Conservation (phyloP, 2,113 vertebrate species). For the Eublepharis macularius region DNA sequence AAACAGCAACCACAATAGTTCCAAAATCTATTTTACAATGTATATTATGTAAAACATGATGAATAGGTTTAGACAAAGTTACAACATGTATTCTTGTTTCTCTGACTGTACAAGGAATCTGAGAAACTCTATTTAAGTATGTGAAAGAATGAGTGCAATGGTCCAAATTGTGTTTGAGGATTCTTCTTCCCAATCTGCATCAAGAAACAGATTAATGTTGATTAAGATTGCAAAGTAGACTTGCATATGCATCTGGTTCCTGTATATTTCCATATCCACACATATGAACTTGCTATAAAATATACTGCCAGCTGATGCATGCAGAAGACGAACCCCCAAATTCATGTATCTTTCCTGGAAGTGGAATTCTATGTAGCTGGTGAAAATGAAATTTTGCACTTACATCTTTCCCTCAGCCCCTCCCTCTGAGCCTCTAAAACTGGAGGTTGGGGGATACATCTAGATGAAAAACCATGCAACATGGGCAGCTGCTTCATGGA, state of each 20-base stretch:
- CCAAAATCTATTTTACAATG: not conserved
- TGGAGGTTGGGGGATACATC: no score
- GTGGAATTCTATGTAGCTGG: no score
- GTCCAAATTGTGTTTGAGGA: not conserved
- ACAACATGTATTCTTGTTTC: not conserved
- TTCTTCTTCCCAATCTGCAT: no score
- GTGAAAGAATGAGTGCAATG: not conserved
- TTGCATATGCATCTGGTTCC: not conserved
- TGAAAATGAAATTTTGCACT: no score
- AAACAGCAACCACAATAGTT: not conserved
- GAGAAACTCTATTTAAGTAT: not conserved
- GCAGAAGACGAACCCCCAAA: no score
- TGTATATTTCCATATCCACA: not conserved
- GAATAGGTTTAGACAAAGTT: not conserved
- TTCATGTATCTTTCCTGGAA: no score
- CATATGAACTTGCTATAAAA: not conserved
- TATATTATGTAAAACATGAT: not conserved
- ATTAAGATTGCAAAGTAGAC: not conserved
- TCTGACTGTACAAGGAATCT: not conserved
- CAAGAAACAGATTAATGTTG: not conserved
- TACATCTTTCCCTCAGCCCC: no score
- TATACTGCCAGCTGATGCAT: not conserved
- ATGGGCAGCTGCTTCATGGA: no score
- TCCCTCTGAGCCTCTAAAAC: no score
- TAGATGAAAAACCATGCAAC: no score